Conservation (phyloP, 2,888 invertebrate species). For the Bimastos eiseni region DNA sequence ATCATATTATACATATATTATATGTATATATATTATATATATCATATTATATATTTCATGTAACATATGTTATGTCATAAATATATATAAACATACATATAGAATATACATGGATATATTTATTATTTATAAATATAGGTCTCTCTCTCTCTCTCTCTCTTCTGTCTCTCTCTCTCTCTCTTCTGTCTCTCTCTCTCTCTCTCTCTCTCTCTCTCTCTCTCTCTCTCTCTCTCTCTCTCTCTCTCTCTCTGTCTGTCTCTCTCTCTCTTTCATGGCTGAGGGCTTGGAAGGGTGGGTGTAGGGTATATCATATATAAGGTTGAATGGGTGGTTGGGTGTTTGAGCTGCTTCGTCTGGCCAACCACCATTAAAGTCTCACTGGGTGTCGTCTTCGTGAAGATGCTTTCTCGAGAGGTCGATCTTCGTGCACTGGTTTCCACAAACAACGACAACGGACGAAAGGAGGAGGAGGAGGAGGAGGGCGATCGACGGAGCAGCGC, state of each 20-base stretch:
- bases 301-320: background rate
- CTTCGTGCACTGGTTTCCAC: background rate
- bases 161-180: too few relatives aligned
- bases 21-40: too few relatives aligned
- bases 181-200: background rate
- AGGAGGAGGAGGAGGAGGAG: background rate
- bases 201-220: too few relatives aligned
- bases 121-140: background rate
- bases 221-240: background rate
- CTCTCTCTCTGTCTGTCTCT: background rate
- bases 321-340: background rate
- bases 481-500: background rate
- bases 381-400: background rate
- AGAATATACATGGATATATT: background rate
- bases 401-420: background rate
- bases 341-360: background rate
- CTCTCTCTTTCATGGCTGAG: background rate
- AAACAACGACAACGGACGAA: background rate
- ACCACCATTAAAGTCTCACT: background rate
- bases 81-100: too few relatives aligned
- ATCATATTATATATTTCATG: too few relatives aligned
- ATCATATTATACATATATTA: too few relatives aligned
- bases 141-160: background rate
- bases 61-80: too few relatives aligned
- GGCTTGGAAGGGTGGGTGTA: too few relatives aligned